Percentiles rank a stretch among this genome's conserved stretches.
Conservation (phyloP, 2,797 vertebrate genomes). For the Setipinna tenuifilis region DNA sequence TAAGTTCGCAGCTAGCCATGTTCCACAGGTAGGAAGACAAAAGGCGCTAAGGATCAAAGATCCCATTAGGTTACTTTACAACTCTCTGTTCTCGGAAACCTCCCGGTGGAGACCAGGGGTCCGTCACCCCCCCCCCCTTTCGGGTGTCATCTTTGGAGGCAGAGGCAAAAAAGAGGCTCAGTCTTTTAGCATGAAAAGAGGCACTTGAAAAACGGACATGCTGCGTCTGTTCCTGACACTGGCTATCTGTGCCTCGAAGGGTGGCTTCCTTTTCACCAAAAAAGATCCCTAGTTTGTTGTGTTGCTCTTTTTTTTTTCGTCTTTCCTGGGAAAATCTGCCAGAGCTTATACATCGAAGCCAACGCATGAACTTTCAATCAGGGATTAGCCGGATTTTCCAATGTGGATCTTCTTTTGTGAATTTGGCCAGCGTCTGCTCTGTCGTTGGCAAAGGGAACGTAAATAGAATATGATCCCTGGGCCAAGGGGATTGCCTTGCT, state of each 20-base stretch:
- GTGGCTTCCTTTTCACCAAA: conserved; percentile 65
- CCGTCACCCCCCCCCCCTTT: conserved; percentile 56
- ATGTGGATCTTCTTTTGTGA: conserved; percentile 89
- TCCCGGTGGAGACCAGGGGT: conserved; percentile 51
- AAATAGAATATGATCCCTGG: conserved; percentile 86
- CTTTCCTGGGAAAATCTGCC: conserved; percentile 84
- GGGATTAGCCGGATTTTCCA: conserved; percentile 88
- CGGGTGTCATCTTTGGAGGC: conserved; percentile 42
- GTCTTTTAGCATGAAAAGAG: conserved; percentile 58
- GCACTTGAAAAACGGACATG: conserved; percentile 65
- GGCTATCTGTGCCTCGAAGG: conserved; percentile 66
- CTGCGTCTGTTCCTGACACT: conserved; percentile 70
- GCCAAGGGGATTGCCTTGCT: conserved; percentile 83
- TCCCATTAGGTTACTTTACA: conserved; percentile 42
- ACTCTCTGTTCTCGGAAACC: conserved; percentile 40
- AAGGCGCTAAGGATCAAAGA: conserved; percentile 48
- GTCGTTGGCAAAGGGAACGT: conserved; percentile 82
- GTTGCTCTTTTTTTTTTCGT: conserved; percentile 67
- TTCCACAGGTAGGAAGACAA: conserved; percentile 50
- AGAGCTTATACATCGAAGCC: conserved; percentile 85
- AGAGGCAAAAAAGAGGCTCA: conserved; percentile 36
- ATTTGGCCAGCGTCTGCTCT: conserved; percentile 84
- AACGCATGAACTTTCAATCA: conserved; percentile 89
- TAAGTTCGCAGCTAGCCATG: background rate
- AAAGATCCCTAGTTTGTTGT: conserved; percentile 74